Percentiles rank a stretch among this genome's conserved stretches.
phyloP scores from a whole-genome alignment of 1,140 invertebrate genomes.

The Diachasma alloeum region DNA sequence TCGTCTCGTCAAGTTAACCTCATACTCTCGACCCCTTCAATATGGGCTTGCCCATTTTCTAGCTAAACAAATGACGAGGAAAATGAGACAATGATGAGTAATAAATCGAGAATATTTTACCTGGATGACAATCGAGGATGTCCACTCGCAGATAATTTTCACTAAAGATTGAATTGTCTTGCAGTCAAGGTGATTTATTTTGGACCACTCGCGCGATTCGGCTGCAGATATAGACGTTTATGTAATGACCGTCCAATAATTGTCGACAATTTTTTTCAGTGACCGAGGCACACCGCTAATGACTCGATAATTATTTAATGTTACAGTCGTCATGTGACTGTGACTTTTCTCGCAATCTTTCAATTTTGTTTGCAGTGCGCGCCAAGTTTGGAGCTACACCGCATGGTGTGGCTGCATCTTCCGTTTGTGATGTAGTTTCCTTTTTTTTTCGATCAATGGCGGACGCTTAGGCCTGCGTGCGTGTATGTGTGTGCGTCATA shows the following conservation, averaged over 20 bases:
- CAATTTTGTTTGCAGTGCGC: conserved; percentile 1
- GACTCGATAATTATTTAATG: not conserved
- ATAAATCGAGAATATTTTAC: not conserved
- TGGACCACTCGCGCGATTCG: not conserved
- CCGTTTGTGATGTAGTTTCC: not conserved
- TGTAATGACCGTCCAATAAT: not conserved
- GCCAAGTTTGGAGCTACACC: not conserved
- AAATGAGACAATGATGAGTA: not conserved
- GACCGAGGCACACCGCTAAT: not conserved
- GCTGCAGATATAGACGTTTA: not conserved
- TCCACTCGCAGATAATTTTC: not conserved
- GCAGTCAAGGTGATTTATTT: conserved; percentile 41
- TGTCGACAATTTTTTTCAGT: not conserved
- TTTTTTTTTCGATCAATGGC: not conserved
- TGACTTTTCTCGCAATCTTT: not conserved
- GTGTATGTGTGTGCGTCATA: no score
- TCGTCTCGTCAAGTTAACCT: not conserved
- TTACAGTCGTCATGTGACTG: not conserved
- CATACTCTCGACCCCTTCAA: not conserved
- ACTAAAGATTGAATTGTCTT: not conserved
- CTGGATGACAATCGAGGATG: not conserved
- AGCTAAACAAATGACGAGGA: not conserved
- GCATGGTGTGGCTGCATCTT: not conserved
- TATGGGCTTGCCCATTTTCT: not conserved
- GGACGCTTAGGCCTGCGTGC: no score